Evolutionary conservation across 2,113 vertebrate species (phyloP).

Genomic region (Chiloscyllium plagiosum): DNA sequence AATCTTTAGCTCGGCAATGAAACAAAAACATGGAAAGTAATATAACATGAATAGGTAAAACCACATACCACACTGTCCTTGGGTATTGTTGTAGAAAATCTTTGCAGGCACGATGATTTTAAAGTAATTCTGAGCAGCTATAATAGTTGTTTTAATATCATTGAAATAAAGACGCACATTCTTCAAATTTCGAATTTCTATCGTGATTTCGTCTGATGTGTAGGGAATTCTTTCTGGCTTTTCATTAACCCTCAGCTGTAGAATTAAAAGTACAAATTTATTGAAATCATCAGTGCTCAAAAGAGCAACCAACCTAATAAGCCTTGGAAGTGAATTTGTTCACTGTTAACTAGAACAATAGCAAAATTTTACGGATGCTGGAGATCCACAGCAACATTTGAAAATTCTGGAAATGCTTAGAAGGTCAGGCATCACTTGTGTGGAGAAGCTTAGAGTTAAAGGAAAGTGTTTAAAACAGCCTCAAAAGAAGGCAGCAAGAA

Average conservation of each 20-base stretch:
- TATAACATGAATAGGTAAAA: neutral
- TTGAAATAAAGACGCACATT: neutral
- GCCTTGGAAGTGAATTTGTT: neutral
- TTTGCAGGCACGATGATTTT: neutral
- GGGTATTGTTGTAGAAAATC: constrained; percentile 29
- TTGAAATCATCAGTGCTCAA: neutral
- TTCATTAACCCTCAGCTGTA: constrained; percentile 12
- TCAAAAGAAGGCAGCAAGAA: neutral
- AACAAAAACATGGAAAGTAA: neutral
- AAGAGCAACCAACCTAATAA: neutral
- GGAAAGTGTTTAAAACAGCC: neutral
- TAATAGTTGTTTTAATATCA: constrained; percentile 20
- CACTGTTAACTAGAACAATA: neutral
- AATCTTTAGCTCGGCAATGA: neutral
- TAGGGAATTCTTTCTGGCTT: neutral
- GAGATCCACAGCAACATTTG: neutral
- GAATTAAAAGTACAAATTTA: neutral
- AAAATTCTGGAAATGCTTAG: neutral
- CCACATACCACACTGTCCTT: constrained; percentile 38
- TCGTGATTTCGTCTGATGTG: neutral
- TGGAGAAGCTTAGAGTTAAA: neutral
- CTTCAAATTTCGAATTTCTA: neutral
- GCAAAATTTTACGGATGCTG: neutral
- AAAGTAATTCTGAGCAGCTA: neutral
- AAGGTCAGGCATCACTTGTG: neutral